Percentiles rank a stretch among this genome's conserved stretches.
Evolutionary conservation across 2,113 vertebrate species (phyloP).

Genomic region (Arizona elegans): DNA sequence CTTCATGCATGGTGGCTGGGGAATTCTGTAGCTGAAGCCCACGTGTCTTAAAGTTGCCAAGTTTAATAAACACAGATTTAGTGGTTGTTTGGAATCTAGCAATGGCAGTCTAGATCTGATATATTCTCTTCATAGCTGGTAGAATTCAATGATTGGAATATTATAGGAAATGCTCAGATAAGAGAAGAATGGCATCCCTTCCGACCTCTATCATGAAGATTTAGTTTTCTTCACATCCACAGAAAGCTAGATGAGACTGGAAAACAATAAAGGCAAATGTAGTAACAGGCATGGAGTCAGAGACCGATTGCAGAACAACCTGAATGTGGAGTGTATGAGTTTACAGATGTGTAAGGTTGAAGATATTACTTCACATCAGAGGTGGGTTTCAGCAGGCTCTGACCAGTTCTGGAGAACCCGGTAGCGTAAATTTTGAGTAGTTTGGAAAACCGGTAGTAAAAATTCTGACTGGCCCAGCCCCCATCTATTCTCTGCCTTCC

Average conservation of each 20-base stretch:
- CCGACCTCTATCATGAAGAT: no score
- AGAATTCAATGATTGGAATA: no score
- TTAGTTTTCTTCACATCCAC: neutral
- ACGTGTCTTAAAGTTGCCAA: neutral
- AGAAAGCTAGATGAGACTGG: neutral
- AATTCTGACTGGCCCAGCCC: no score
- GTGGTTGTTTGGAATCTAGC: neutral
- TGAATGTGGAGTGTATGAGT: neutral
- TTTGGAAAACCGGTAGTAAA: no score
- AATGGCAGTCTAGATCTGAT: neutral
- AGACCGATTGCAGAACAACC: neutral
- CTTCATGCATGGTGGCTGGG: neutral
- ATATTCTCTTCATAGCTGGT: no score
- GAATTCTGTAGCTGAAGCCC: neutral
- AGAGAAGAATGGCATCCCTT: no score
- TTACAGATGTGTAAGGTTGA: neutral
- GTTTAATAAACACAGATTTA: neutral
- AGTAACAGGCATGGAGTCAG: neutral
- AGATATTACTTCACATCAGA: neutral
- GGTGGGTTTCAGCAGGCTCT: no score
- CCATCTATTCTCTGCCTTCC: no score
- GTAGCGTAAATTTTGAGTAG: no score
- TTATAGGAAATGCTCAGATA: no score
- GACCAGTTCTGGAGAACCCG: no score
- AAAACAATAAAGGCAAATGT: neutral